Evolutionary conservation across 2,113 vertebrate species (phyloP).

Genomic region (Sitta europaea): DNA sequence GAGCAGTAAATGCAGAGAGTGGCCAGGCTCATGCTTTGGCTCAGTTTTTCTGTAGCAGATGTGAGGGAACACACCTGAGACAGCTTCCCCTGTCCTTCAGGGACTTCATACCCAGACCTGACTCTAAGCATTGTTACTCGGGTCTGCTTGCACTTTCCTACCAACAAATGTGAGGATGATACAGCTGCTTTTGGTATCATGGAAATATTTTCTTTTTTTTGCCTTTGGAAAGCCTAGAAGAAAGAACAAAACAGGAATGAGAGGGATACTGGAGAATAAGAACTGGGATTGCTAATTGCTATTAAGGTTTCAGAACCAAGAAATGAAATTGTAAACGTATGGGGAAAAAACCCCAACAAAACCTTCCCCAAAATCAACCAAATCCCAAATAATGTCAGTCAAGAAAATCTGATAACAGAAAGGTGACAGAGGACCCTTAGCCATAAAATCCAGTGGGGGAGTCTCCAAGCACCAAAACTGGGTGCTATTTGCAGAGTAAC

Average conservation of each 20-base stretch:
- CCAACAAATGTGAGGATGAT: background rate
- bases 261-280: background rate
- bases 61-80: background rate
- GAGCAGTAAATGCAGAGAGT: background rate
- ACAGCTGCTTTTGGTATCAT: background rate
- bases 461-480: background rate
- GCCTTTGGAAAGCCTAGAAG: background rate
- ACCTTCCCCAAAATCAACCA: background rate
- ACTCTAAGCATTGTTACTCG: accelerated
- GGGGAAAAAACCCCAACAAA: accelerated
- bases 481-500: background rate
- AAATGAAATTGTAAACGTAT: background rate
- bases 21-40: background rate
- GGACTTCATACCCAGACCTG: background rate
- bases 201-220: background rate
- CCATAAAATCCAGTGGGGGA: background rate
- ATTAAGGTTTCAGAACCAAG: background rate
- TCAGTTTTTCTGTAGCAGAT: background rate
- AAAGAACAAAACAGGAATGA: background rate
- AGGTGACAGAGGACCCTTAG: background rate
- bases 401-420: background rate
- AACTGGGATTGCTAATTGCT: background rate
- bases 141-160: background rate
- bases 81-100: background rate
- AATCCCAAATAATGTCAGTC: background rate